phyloP scores from a whole-genome alignment of 2,113 vertebrate genomes.

The Cyprinodon variegatus region DNA sequence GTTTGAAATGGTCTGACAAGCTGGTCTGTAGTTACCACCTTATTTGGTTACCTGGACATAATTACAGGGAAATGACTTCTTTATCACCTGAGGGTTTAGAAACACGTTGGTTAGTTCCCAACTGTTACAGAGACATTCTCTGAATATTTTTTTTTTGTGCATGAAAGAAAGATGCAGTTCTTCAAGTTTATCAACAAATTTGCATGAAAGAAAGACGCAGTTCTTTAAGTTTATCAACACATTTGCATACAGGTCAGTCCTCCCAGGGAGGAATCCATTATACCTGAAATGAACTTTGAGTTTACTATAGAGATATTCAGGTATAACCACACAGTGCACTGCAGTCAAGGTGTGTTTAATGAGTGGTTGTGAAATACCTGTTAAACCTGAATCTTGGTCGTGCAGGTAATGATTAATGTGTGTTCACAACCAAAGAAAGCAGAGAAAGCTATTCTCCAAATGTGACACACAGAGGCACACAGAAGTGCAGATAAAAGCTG shows the following conservation, averaged over 20 bases:
- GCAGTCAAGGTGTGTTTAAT: neutral
- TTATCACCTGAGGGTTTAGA: neutral
- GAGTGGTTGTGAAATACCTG: neutral
- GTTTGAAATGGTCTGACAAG: neutral
- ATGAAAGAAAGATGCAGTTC: neutral
- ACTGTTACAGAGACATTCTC: neutral
- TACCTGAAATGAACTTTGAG: neutral
- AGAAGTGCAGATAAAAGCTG: neutral
- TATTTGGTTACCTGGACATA: neutral
- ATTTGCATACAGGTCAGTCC: neutral
- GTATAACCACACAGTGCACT: neutral
- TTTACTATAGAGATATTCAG: neutral
- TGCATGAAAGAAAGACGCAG: neutral
- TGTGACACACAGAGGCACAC: too few relatives aligned
- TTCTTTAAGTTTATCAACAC: neutral
- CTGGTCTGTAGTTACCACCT: neutral
- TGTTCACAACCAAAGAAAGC: neutral
- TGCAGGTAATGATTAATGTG: slow-evolving; percentile 12
- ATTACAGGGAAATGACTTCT: neutral
- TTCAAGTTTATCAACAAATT: neutral
- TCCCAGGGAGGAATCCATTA: neutral
- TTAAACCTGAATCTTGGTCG: slow-evolving; percentile 17
- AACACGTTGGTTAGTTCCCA: neutral
- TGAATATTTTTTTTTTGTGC: neutral
- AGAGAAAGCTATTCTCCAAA: neutral